Conservation (phyloP, 2,113 vertebrate species). For the Brachyhypopomus gauderio region DNA sequence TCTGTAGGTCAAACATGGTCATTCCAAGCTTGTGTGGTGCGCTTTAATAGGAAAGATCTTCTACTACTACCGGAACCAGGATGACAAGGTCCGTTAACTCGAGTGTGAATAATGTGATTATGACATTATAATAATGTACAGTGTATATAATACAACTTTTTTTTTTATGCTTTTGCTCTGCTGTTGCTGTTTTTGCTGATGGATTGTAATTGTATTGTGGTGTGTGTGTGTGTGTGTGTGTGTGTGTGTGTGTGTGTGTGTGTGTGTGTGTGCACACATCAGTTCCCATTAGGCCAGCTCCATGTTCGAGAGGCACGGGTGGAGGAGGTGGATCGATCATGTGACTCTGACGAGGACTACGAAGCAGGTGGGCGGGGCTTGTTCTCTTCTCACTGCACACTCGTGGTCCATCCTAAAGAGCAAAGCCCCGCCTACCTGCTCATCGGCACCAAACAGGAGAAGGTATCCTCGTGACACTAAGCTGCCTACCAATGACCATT, state of each 20-base stretch:
- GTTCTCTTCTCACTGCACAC: constrained; percentile 83
- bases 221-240: not conserved
- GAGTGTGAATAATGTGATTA: not conserved
- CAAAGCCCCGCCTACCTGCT: constrained; percentile 88
- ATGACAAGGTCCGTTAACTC: constrained; percentile 79
- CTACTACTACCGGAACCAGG: constrained; percentile 86
- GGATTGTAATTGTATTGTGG: not conserved
- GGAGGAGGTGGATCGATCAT: constrained; percentile 88
- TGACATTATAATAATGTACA: too few relatives aligned
- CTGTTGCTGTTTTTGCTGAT: not conserved
- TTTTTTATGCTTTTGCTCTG: not conserved
- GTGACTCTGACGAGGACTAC: constrained; percentile 90
- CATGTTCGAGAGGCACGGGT: constrained; percentile 78
- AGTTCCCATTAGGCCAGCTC: constrained; percentile 85
- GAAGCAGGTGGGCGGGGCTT: constrained; percentile 81
- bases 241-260: constrained; percentile 8
- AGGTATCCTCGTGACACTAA: constrained; percentile 68
- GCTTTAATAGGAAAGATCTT: constrained; percentile 82
- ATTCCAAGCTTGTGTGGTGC: constrained; percentile 89
- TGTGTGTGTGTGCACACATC: not conserved
- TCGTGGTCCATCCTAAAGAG: constrained; percentile 84
- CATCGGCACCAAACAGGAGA: constrained; percentile 88
- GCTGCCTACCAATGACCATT: not conserved
- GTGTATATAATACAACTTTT: not conserved
- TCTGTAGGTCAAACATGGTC: constrained; percentile 86